phyloP scores from a whole-genome alignment of 2,113 vertebrate genomes.

The Oceanodroma tethys region DNA sequence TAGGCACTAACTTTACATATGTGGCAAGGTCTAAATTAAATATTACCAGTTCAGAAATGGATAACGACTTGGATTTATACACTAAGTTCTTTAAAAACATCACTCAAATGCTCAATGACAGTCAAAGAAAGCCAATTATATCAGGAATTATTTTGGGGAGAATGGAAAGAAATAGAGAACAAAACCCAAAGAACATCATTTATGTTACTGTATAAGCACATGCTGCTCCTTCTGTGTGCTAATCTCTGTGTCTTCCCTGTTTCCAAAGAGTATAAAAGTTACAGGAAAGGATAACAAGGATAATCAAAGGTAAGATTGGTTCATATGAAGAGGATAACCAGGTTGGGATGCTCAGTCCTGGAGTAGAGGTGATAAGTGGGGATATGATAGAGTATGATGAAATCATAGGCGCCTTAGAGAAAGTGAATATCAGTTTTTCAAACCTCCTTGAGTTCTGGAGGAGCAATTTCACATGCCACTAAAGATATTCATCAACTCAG shows the following conservation, averaged over 20 bases:
- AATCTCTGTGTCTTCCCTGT: neutral
- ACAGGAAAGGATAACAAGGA: neutral
- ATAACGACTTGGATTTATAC: neutral
- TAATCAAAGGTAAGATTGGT: neutral
- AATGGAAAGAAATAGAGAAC: neutral
- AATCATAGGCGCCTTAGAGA: neutral
- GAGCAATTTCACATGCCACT: neutral
- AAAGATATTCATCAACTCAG: neutral
- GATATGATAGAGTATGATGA: neutral
- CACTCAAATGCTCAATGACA: neutral
- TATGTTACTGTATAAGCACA: neutral
- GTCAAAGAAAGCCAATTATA: neutral
- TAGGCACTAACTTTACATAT: neutral
- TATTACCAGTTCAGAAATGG: neutral
- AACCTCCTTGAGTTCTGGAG: neutral
- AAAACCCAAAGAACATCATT: neutral
- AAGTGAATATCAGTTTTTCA: neutral
- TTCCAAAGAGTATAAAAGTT: neutral
- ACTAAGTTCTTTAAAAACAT: neutral
- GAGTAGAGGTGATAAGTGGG: neutral
- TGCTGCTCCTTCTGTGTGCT: neutral
- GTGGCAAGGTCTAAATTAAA: neutral
- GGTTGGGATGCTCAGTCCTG: neutral
- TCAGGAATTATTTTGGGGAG: neutral
- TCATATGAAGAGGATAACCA: neutral